Percentiles rank a stretch among this genome's conserved stretches.
Evolutionary conservation across 2,888 invertebrate species (phyloP).

Genomic region (Axea sp.): DNA sequence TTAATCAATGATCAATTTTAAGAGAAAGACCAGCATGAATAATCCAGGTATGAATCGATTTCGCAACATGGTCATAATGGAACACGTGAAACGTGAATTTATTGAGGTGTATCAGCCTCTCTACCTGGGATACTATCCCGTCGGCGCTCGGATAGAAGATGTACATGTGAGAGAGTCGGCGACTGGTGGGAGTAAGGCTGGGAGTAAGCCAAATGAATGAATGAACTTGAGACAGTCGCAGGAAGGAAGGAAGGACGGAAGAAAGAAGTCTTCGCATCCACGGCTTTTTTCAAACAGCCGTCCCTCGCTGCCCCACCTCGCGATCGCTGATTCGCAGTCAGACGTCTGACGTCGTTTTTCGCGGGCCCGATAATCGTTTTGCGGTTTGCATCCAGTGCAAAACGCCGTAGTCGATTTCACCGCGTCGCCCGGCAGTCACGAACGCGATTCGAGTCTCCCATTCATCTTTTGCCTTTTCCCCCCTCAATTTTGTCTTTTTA

Average conservation of each 20-base stretch:
- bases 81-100: neutral
- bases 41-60: conserved; percentile 8
- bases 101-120: neutral
- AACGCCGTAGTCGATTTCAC: conserved; percentile 11
- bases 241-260: conserved; percentile 63
- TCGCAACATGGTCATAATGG: conserved; percentile 19
- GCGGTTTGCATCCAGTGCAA: conserved; percentile 53
- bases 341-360: conserved; percentile 18
- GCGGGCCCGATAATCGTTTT: conserved; percentile 45
- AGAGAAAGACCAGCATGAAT: too few relatives aligned
- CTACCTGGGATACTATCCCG: conserved; percentile 7
- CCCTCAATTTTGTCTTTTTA: neutral
- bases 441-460: neutral
- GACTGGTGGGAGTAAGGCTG: conserved; percentile 62
- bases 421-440: conserved; percentile 18
- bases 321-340: conserved; percentile 3
- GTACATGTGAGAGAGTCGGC: conserved; percentile 45
- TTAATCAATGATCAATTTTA: too few relatives aligned
- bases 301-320: conserved; percentile 22
- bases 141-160: conserved; percentile 35
- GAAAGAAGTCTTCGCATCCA: conserved; percentile 56
- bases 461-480: neutral
- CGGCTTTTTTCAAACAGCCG: conserved; percentile 61
- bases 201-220: conserved; percentile 72
- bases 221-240: conserved; percentile 77